These are phyloP conservation scores for Boloria euphrosyne DNA, from an alignment of 2,888 invertebrate species.

Conservation along the genomic window DNA sequence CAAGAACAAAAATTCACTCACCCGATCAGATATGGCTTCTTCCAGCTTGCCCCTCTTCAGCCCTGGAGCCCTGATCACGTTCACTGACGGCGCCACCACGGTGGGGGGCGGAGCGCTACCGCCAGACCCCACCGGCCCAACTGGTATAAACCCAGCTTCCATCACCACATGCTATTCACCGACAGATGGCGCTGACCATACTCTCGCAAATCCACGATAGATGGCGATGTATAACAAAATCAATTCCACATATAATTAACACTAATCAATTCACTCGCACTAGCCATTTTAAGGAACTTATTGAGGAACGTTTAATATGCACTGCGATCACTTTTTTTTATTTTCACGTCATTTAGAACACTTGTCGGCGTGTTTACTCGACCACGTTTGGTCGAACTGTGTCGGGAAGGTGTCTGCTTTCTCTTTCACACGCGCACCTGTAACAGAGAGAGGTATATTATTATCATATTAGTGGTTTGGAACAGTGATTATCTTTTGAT, in stretches of 20 bases:
- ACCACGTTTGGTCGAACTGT: slow-evolving; percentile 37
- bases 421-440: slow-evolving; percentile 56
- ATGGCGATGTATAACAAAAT: slow-evolving; percentile 55
- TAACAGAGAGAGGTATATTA: slow-evolving; percentile 58
- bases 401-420: slow-evolving; percentile 45
- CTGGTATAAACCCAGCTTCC: slow-evolving; percentile 79
- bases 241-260: slow-evolving; percentile 29
- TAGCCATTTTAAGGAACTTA: slow-evolving; percentile 32
- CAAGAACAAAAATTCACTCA: slow-evolving; percentile 74
- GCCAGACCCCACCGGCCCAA: slow-evolving; percentile 51
- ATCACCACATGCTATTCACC: slow-evolving; percentile 49
- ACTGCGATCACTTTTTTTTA: slow-evolving; percentile 40
- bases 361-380: slow-evolving; percentile 44
- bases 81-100: slow-evolving; percentile 79
- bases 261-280: not conserved
- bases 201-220: slow-evolving; percentile 57
- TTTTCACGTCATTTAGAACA: slow-evolving; percentile 24
- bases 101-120: slow-evolving; percentile 53
- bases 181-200: slow-evolving; percentile 67
- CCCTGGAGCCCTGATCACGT: slow-evolving; percentile 89
- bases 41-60: slow-evolving; percentile 91
- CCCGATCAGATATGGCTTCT: slow-evolving; percentile 88
- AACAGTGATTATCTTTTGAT: not conserved
- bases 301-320: slow-evolving; percentile 3
- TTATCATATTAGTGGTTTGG: slow-evolving; percentile 39